Base-by-base conservation (phyloP, 2,888 invertebrate species). In the Amphipoea lucens region DNA sequence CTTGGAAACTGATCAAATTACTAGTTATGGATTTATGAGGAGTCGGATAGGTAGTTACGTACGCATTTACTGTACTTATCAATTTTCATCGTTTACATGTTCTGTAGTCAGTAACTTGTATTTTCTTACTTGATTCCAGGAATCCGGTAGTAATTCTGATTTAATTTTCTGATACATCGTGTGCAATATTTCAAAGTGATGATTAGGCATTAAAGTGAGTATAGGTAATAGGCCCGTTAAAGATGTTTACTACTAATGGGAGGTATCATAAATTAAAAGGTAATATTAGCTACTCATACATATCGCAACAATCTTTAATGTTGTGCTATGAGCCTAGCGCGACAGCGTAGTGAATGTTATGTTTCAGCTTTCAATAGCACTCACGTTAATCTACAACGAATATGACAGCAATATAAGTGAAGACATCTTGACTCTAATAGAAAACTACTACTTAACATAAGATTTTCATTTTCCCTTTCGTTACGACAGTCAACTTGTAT, bases 1-100 rank as follows among this genome's bases (percentile, higher is more conserved):
- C 93, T 94, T 94, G 92, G 95, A 95, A 94, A 94, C 92, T 91
- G 91, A 91, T 92, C 90, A 95, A 95, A 96, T 96, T 95, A 90
- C 94, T 86, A 90, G 93, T 93, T 95, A 91, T 89, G 88, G 91
- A 93, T 93, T 93, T 93, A 93, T 91, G 90, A 90, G 89, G 86
- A 88, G 90, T 90, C 83, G 81, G 88, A 91, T 89, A 90, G 89
- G 90, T 91, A 86, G 92, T 92, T 92, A 90, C 89, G 90, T 91
- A 91, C 90, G 88, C 89, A 90, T 87, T 91, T 84, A 87, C 85
- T 87, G 87, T 86, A 90, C 85, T 87, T 90, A 91, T 91, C 91
- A 87, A 90, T 90, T 89, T 90, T 90, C 88, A 92, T 90, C 90
- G 90, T 91, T 90, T 89, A 89, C 90, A 87, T 87, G 87, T 87